Base-by-base conservation (phyloP, 1,140 invertebrate species). In the Lethocerus indicus region DNA sequence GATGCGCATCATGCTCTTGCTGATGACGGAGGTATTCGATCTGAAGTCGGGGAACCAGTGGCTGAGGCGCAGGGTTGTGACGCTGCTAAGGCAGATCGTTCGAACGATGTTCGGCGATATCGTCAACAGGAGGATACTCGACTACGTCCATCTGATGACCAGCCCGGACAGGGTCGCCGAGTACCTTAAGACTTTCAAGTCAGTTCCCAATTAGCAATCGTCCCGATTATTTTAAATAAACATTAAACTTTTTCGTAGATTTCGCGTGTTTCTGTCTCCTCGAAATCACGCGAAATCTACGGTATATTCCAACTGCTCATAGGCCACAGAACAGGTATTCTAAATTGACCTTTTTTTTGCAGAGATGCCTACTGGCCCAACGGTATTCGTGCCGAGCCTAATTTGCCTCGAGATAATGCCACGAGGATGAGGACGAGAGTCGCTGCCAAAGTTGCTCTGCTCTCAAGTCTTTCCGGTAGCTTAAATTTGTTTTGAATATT, bases 1-100 rank as follows among this genome's bases (percentile, higher is more conserved):
- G 14, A 63, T 92, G 44, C 71, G 86, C 56, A 87, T 92, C 55
- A 76, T 92, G 65, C 63, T 93, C 28, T 64, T 91, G 2, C 63
- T 93, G 37, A 81, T 92, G 74, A 87, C 92, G 62, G 89, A 93
- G 72, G 81, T 93, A 3, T 93, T 93, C 68, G 88, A 92, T 63
- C 65, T 92, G 37, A 81, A 85, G 66, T 78, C 78, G 36, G 73
- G 85, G 57, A 88, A 89, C 66, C 84, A 88, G 57, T 94, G 89
- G 88, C 68, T 93, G 20, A 64, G 88, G 41, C 67, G 87, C 47
- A 70, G 83, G 47, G 81, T 93, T 57, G 79, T 90, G 2, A 78
- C 82, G 1, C 65, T 91, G 35, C 60, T 91, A 18, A 67, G 85
- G 13, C 83, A 89, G 64, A 75, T 79, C 26, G 64, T 82, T 25